Conservation (phyloP, 2,797 vertebrate species). For the Myotis planiceps region DNA sequence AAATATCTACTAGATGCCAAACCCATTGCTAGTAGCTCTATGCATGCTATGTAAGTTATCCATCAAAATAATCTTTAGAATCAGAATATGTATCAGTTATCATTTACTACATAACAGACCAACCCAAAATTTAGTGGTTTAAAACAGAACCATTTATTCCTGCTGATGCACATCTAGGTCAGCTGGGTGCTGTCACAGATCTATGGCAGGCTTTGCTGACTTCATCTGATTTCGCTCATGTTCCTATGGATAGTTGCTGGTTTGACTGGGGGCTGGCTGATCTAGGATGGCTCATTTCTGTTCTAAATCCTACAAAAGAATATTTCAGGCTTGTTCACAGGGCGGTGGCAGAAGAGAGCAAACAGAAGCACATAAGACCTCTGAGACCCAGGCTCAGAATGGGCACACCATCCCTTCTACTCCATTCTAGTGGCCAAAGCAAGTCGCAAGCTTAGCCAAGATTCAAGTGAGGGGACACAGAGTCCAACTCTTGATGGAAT, state of each 20-base stretch:
- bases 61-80: not conserved
- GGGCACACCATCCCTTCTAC: not conserved
- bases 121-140: not conserved
- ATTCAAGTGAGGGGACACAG: not conserved
- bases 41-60: not conserved
- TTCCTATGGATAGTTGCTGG: not conserved
- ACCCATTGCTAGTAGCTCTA: not conserved
- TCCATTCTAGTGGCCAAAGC: not conserved
- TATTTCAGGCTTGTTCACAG: not conserved
- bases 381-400: not conserved
- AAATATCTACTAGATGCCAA: not conserved
- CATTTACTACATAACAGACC: conserved; percentile 12
- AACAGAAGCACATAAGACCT: not conserved
- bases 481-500: not conserved
- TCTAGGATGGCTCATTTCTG: not conserved
- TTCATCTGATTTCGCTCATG: not conserved
- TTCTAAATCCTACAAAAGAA: not conserved
- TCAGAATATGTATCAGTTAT: not conserved
- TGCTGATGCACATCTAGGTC: not conserved
- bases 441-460: not conserved
- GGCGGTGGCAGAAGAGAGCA: not conserved
- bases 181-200: not conserved
- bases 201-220: not conserved
- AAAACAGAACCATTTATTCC: not conserved
- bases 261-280: not conserved